Evolutionary conservation across 2,888 invertebrate genomes (phyloP), one percentile per base, ranked within the genome.

Genomic region (Drepanosiphum platanoidis): DNA sequence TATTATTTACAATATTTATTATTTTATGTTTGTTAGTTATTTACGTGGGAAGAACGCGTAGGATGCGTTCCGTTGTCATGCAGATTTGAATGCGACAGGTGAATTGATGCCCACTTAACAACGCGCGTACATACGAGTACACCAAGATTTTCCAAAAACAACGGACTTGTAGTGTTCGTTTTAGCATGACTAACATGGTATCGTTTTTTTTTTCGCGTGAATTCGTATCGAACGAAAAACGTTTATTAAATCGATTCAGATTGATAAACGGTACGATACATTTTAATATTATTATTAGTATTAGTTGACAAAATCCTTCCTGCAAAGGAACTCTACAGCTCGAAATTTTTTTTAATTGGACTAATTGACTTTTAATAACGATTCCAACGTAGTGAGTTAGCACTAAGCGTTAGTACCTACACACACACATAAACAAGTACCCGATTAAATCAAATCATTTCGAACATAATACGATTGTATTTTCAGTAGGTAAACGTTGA

Each of bases 51-150:
- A 8, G 72, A 46, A 77, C 15, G 34, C 58, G 84, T 77, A 84
- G 68, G 75, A 68, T 30, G 68, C 84, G 39, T 58, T 3, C 36
- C 15, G 84, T 84, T 84, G 75, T 84, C 77, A 77, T 68, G 66
- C 77, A 84, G 68, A 83, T 83, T 75, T 39, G 36, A 83, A 83
- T 34, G 68, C 52, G 77, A 70, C 84, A 77, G 75, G 75, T 84
- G 75, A 77, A 84, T 84, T 84, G 52, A 84, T 84, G 75, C 36
- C 68, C 75, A 77, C 84, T 84, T 84, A 75, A 84, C 84, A 61
- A 52, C 75, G 42, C 75, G 58, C 77, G 70, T 36, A 84, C 58
- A 61, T 32, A 32, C 3, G 61, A n/a, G n/a, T 8, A 32, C 39
- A 42, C 39, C 9, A 30, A 72, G 61, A 42, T 8, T n/a, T n/a